Base-by-base conservation (phyloP, 2,113 vertebrate genomes). In the Glaucidium brasilianum region DNA sequence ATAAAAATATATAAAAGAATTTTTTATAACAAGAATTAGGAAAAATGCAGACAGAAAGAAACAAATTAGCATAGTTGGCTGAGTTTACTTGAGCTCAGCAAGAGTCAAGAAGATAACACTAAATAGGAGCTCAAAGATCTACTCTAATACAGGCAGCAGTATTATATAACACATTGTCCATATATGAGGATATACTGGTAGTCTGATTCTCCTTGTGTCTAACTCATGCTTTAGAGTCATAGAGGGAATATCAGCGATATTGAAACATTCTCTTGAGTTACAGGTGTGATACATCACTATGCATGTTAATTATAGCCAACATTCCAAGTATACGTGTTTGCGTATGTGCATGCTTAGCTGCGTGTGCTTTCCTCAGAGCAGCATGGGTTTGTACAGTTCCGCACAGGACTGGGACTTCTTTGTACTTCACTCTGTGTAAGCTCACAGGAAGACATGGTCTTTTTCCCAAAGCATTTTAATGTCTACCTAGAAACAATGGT, bases 371-470 rank as follows among this genome's bases (percentile, higher is more conserved):
- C 62, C 63, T 69, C 83, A 37, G 68, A 83, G 35, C 6, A 52
- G 12, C 20, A 21, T 12, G 11, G 29, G 35, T 47, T 60, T 62
- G 43, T 73, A 77, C n/a, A 39, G 21, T 23, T 32, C 72, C 4
- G 1, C 11, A 55, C 0, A 0, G 37, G 32, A 43, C 64, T 71
- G 79, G 39, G 21, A 15, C 55, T 78, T 88, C 73, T 95, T 92
- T 92, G 62, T 92, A 35, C 50, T 84, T 86, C 52, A 86, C 30
- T 49, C 25, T 27, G 16, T 47, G 19, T 67, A 81, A 67, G 34
- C 73, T 94, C 85, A 95, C 96, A 96, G 96, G 96, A 97, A 97
- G 90, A 80, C 79, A 74, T 43, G 26, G 79, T 93, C 79, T 93
- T 96, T 97, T 90, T 96, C 91, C 73, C 73, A 81, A 21, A 81